phyloP scores from a whole-genome alignment of 2,797 vertebrate species.

The Phylloscopus collybita region DNA sequence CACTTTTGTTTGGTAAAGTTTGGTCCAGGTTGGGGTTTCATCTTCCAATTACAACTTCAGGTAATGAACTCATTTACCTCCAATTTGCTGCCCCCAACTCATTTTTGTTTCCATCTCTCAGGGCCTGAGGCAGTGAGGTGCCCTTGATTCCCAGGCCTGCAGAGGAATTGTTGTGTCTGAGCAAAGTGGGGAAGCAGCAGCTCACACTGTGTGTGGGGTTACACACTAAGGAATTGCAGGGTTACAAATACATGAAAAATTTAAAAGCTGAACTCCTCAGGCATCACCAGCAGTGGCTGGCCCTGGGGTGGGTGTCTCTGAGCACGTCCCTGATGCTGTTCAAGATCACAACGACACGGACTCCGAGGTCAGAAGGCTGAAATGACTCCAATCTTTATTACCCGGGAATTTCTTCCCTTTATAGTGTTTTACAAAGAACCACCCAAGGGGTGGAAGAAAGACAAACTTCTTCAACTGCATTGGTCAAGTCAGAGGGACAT shows the following conservation, averaged over 20 bases:
- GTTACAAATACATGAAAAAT: fast-evolving
- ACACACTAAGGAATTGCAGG: no score
- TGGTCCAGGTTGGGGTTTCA: neutral
- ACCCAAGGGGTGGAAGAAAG: no score
- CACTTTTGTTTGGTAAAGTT: neutral
- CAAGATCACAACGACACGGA: no score
- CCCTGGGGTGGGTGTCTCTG: fast-evolving
- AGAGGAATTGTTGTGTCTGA: neutral
- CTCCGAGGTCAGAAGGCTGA: no score
- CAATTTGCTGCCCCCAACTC: neutral
- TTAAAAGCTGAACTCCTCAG: neutral
- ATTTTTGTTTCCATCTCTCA: neutral
- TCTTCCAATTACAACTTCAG: neutral
- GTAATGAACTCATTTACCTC: neutral
- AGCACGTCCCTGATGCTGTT: neutral
- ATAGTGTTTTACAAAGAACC: no score
- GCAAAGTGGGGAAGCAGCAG: neutral
- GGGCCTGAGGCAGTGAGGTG: neutral
- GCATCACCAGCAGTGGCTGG: neutral
- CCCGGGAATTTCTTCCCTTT: no score
- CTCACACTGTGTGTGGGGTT: neutral
- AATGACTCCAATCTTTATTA: no score
- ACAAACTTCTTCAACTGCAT: no score
- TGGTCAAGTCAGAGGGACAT: no score
- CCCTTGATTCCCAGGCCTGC: neutral